phyloP scores from a whole-genome alignment of 1,140 invertebrate species.

The Myzus persicae region DNA sequence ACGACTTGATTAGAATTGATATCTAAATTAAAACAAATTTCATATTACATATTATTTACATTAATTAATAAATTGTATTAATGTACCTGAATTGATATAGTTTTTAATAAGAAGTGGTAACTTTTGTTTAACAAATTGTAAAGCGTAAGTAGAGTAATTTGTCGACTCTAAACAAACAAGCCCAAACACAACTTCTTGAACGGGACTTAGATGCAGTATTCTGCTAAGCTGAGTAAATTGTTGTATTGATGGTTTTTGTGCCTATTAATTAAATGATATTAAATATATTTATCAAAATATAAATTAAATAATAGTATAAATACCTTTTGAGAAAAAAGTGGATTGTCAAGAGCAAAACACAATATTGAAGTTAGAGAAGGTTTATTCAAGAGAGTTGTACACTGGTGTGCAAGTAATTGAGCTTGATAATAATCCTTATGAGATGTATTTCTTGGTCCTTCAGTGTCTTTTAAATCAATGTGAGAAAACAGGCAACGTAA shows the following conservation, averaged over 20 bases:
- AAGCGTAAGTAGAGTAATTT: constrained; percentile 73
- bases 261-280: constrained; percentile 70
- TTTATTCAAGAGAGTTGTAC: constrained; percentile 75
- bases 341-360: constrained; percentile 81
- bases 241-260: constrained; percentile 76
- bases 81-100: constrained; percentile 78
- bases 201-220: constrained; percentile 80
- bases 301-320: constrained; percentile 59
- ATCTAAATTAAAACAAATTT: constrained; percentile 35
- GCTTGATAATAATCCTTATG: constrained; percentile 71
- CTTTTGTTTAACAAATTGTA: constrained; percentile 81
- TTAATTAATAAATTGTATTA: background rate
- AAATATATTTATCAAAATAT: background rate
- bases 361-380: constrained; percentile 78
- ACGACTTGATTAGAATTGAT: constrained; percentile 63
- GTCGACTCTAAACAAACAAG: constrained; percentile 82
- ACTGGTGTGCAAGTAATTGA: constrained; percentile 79
- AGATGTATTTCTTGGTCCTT: constrained; percentile 64
- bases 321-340: constrained; percentile 71
- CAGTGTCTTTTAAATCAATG: constrained; percentile 72
- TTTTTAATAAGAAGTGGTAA: constrained; percentile 84
- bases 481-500: constrained; percentile 84
- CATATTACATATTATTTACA: background rate
- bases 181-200: constrained; percentile 89
- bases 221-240: constrained; percentile 84